Evolutionary conservation across 2,888 invertebrate genomes (phyloP), one percentile per base, ranked within the genome.

Genomic region (Operophtera brumata): DNA sequence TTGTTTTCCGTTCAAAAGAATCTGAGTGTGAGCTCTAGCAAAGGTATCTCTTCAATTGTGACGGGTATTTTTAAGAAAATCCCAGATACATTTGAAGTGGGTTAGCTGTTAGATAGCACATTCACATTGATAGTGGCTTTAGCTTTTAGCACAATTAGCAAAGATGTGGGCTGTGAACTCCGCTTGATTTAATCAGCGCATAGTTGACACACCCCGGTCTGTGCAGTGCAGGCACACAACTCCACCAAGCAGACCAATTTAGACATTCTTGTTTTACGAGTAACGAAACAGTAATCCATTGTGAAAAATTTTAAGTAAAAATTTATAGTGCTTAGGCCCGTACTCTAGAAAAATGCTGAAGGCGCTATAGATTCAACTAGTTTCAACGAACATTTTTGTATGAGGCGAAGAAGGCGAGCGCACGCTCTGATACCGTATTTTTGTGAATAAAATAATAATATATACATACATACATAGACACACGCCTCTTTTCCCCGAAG

Each of bases 111-210:
- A n/a, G n/a, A n/a, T n/a, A n/a, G n/a, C 36, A 36, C 36, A 6
- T 36, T 36, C 36, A 13, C 36, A 13, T 36, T 36, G 13, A 20
- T 13, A 5, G 7, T 36, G 12, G 36, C 36, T 36, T 36, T 13
- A 13, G 44, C 25, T 12, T 36, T 36, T 13, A 36, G 44, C 25
- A 25, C 35, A 45, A 35, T 35, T 35, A 44, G 20, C 44, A 45
- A 44, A 44, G 44, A 45, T 45, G 44, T 45, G 44, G 35, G 35
- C 44, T 45, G 25, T 45, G 44, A 45, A 45, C 44, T 32, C 13
- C 14, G 25, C 25, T 34, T 35, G 35, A 35, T 45, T 45, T 45
- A 45, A 45, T 45, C 44, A 45, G 26, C n/a, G 36, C 13, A 1
- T 26, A 37, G 35, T 46, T 37, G 26, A 46, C 36, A 46, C 46